Percentiles rank a stretch among this genome's conserved stretches.
Evolutionary conservation across 64 coral and sea anemone genomes (phyloP).

Genomic region (Pachyseris speciosa): DNA sequence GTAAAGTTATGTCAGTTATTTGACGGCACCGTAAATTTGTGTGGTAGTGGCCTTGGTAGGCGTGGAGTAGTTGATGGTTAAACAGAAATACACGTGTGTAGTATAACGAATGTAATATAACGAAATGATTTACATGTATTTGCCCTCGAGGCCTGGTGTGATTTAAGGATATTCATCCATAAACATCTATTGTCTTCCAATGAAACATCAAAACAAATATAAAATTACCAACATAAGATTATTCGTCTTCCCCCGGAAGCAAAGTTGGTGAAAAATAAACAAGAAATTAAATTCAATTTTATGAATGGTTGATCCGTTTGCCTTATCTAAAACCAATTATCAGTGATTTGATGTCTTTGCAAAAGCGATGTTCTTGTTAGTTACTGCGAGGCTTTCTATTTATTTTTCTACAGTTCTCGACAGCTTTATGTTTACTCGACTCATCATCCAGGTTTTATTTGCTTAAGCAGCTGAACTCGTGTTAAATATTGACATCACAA

Average conservation of each 20-base stretch:
- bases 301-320: neutral
- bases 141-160: neutral
- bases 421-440: constrained; percentile 11
- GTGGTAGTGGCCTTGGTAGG: no score
- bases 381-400: neutral
- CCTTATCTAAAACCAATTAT: neutral
- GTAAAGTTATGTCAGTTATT: no score
- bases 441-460: constrained; percentile 20
- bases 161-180: neutral
- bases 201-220: neutral
- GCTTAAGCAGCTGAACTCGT: neutral
- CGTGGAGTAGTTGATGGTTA: no score
- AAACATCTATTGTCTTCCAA: neutral
- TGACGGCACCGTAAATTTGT: no score
- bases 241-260: neutral
- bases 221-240: neutral
- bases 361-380: neutral
- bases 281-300: neutral
- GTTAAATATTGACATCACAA: no score
- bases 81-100: no score
- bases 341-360: neutral
- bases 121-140: no score
- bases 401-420: neutral
- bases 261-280: neutral
- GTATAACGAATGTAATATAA: no score